Evolutionary conservation across 2,113 vertebrate genomes (phyloP).

Genomic region (Scartelaos histophorus): DNA sequence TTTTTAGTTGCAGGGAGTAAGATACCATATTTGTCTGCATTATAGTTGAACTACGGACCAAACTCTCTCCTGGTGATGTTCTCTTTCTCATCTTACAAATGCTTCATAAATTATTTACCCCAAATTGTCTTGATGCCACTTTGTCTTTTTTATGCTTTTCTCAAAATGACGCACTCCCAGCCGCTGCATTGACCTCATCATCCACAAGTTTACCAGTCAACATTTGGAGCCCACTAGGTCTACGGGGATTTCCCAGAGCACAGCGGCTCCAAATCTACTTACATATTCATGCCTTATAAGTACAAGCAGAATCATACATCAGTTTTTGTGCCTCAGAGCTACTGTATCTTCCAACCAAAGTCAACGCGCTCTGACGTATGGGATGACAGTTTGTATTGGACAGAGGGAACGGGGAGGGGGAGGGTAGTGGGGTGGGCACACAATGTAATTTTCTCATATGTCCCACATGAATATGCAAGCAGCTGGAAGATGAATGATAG

Average conservation of each 20-base stretch:
- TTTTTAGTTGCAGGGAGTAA: background rate
- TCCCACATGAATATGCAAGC: slow-evolving; percentile 43
- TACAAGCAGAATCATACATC: slow-evolving; percentile 13
- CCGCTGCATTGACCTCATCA: slow-evolving; percentile 9
- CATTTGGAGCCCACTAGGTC: background rate
- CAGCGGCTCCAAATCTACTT: background rate
- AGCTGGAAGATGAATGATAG: slow-evolving; percentile 23
- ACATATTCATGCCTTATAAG: slow-evolving; percentile 14
- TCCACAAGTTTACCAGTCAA: slow-evolving; percentile 8
- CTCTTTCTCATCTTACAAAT: background rate
- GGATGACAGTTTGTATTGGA: slow-evolving; percentile 27
- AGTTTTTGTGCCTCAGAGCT: slow-evolving; percentile 21
- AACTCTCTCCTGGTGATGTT: background rate
- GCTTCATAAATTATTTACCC: background rate
- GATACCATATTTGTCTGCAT: background rate
- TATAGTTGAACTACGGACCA: background rate
- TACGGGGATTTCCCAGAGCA: background rate
- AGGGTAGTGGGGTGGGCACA: slow-evolving; percentile 11
- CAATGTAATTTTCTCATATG: slow-evolving; percentile 38
- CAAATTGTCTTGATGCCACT: background rate
- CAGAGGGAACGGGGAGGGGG: background rate
- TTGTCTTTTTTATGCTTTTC: background rate
- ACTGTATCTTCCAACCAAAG: slow-evolving; percentile 21
- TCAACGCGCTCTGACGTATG: slow-evolving; percentile 34
- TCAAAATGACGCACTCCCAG: slow-evolving; percentile 4